Evolutionary conservation across 2,797 vertebrate genomes (phyloP).

Genomic region (Sciaenops ocellatus): DNA sequence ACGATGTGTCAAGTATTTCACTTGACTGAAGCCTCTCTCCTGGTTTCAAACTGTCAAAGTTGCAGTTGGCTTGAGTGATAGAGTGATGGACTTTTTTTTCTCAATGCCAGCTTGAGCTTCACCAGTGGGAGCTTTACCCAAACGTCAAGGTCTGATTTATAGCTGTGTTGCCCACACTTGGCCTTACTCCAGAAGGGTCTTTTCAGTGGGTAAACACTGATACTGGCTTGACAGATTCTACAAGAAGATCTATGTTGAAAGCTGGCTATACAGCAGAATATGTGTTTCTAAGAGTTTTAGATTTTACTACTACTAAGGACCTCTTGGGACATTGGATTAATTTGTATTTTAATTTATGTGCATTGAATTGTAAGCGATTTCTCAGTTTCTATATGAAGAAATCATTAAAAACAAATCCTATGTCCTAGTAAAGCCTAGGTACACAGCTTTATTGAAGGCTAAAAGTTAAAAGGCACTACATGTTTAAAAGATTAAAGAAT

Average conservation of each 20-base stretch:
- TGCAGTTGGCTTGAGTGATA: background rate
- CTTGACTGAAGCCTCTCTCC: conserved; percentile 3
- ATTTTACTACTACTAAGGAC: background rate
- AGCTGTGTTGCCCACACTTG: conserved; percentile 15
- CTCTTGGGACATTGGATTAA: background rate
- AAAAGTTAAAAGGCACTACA: too few relatives aligned
- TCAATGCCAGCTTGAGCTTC: conserved; percentile 18
- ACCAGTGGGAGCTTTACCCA: background rate
- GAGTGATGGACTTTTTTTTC: conserved; percentile 20
- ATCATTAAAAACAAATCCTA: too few relatives aligned
- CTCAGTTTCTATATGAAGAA: too few relatives aligned
- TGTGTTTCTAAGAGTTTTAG: background rate
- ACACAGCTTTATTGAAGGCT: too few relatives aligned
- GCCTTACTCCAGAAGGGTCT: conserved; percentile 27
- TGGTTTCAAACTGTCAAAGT: conserved; percentile 23
- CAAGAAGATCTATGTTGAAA: conserved; percentile 24
- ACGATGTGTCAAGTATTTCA: background rate
- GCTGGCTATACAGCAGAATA: background rate
- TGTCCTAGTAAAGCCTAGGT: too few relatives aligned
- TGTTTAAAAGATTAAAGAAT: too few relatives aligned
- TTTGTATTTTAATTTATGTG: background rate
- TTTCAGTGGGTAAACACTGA: conserved; percentile 12
- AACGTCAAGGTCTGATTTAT: conserved; percentile 26
- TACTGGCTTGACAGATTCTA: conserved; percentile 32
- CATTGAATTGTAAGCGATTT: too few relatives aligned